Percentiles rank a stretch among this genome's conserved stretches.
These are phyloP conservation scores for Deroptyus accipitrinus DNA, from an alignment of 2,113 vertebrate genomes.

Conservation along the genomic window DNA sequence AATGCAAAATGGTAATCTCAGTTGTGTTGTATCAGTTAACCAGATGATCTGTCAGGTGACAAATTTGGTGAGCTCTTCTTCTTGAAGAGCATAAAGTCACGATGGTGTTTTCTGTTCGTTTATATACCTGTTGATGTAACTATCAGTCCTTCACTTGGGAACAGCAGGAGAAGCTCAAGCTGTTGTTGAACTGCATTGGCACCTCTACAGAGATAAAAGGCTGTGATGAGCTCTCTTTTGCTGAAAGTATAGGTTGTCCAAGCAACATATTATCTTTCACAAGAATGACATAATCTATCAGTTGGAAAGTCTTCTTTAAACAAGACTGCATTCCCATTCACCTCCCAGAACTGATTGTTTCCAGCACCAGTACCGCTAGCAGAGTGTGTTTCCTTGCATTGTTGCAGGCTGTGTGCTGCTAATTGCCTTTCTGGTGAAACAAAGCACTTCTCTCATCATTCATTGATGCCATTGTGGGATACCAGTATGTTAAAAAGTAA, in stretches of 20 bases:
- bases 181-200: neutral
- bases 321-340: neutral
- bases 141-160: neutral
- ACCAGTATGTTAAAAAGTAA: neutral
- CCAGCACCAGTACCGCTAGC: neutral
- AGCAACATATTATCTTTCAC: neutral
- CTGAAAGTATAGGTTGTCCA: neutral
- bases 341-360: neutral
- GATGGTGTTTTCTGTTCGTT: neutral
- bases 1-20: neutral
- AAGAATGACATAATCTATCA: neutral
- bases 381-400: neutral
- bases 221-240: constrained; percentile 1
- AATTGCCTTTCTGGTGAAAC: neutral
- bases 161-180: neutral
- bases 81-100: neutral
- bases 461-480: neutral
- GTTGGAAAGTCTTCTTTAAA: neutral
- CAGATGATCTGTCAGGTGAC: neutral
- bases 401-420: neutral
- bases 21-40: neutral
- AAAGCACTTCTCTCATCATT: neutral
- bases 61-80: neutral
- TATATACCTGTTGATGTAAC: neutral
- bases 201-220: neutral